Evolutionary conservation across 2,888 invertebrate species (phyloP).

Genomic region (Dasypolia templi): DNA sequence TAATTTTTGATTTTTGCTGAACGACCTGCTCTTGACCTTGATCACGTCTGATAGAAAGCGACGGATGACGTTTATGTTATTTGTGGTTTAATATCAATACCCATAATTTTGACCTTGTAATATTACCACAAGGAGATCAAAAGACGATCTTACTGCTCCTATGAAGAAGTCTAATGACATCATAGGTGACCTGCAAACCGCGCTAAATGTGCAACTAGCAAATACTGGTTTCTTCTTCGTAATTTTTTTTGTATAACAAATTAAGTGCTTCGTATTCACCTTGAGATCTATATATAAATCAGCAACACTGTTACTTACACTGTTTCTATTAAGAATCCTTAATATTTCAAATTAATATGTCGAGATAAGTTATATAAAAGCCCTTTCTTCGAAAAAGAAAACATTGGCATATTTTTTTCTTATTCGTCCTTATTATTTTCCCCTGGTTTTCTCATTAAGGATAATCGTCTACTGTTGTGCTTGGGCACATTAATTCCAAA

Average conservation of each 20-base stretch:
- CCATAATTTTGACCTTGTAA: not conserved
- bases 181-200: not conserved
- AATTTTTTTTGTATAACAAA: not conserved
- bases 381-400: constrained; percentile 11
- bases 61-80: too few species aligned
- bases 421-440: constrained; percentile 54
- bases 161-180: not conserved
- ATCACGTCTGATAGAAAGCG: too few species aligned
- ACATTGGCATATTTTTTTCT: constrained; percentile 38
- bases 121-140: too few species aligned
- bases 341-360: not conserved
- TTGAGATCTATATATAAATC: not conserved
- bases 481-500: constrained; percentile 65
- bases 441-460: constrained; percentile 66
- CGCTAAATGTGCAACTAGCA: not conserved
- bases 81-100: not conserved
- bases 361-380: not conserved
- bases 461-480: constrained; percentile 61
- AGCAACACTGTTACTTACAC: too few species aligned
- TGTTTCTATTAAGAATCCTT: not conserved
- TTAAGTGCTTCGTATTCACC: not conserved
- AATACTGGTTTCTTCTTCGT: not conserved
- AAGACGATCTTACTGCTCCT: not conserved
- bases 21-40: too few species aligned
- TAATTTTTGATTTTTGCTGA: too few species aligned